Conservation (phyloP, 2,888 invertebrate genomes). For the Philhelius pedissequus region DNA sequence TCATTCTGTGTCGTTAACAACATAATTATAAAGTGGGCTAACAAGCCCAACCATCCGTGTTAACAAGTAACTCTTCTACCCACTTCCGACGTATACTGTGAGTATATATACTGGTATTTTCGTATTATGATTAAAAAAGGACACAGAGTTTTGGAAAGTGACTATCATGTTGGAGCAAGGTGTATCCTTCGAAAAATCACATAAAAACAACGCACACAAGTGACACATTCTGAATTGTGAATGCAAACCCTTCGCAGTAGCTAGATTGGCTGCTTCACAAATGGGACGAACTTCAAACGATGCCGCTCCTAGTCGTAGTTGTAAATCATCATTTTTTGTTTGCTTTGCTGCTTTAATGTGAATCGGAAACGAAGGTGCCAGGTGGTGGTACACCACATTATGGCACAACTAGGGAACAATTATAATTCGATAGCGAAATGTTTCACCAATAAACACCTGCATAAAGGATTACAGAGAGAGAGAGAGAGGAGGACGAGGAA, state of each 20-base stretch:
- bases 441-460: slow-evolving; percentile 44
- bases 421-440: slow-evolving; percentile 38
- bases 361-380: slow-evolving; percentile 44
- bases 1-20: not conserved
- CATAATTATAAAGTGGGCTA: slow-evolving; percentile 56
- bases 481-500: not conserved
- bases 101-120: too few species aligned
- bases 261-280: not conserved
- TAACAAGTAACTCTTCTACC: slow-evolving; percentile 20
- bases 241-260: not conserved
- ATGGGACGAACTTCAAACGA: not conserved
- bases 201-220: not conserved
- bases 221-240: slow-evolving; percentile 8
- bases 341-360: slow-evolving; percentile 15
- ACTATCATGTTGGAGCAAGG: not conserved
- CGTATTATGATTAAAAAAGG: not conserved
- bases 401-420: slow-evolving; percentile 46
- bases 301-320: not conserved
- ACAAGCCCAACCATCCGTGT: slow-evolving; percentile 30
- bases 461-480: slow-evolving; percentile 16
- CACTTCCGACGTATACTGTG: not conserved
- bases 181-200: not conserved
- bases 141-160: not conserved
- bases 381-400: slow-evolving; percentile 50
- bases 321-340: slow-evolving; percentile 48